Conservation (phyloP, 2,797 vertebrate species). For the Alcedo quadribrachys region DNA sequence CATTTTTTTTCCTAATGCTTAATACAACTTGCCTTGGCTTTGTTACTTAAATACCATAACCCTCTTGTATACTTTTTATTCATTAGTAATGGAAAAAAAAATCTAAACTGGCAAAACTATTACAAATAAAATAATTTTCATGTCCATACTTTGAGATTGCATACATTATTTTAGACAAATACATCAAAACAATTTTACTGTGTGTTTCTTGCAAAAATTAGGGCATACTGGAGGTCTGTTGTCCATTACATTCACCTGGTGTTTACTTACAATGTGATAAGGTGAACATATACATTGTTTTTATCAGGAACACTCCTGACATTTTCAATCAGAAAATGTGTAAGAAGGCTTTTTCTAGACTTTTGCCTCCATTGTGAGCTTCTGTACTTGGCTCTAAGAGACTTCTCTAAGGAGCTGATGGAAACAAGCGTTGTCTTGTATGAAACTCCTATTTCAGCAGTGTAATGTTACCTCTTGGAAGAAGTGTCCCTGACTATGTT, state of each 20-base stretch:
- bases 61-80: not conserved
- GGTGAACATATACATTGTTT: accelerated
- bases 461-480: not conserved
- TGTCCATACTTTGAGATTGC: not conserved
- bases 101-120: not conserved
- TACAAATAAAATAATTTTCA: not conserved
- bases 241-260: not conserved
- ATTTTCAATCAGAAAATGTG: not conserved
- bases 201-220: not conserved
- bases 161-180: not conserved
- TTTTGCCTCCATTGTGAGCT: not conserved
- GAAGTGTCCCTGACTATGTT: not conserved
- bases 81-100: not conserved
- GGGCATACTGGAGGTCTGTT: not conserved
- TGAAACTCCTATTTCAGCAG: not conserved
- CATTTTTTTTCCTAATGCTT: not conserved
- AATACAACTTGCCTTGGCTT: not conserved
- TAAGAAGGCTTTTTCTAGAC: not conserved
- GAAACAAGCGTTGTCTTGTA: not conserved
- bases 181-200: accelerated
- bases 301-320: not conserved
- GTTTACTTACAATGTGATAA: not conserved
- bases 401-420: not conserved
- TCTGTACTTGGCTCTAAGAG: not conserved
- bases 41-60: not conserved